Base-by-base conservation (phyloP, 92 coral and sea anemone species). In the Actinostola sp. region DNA sequence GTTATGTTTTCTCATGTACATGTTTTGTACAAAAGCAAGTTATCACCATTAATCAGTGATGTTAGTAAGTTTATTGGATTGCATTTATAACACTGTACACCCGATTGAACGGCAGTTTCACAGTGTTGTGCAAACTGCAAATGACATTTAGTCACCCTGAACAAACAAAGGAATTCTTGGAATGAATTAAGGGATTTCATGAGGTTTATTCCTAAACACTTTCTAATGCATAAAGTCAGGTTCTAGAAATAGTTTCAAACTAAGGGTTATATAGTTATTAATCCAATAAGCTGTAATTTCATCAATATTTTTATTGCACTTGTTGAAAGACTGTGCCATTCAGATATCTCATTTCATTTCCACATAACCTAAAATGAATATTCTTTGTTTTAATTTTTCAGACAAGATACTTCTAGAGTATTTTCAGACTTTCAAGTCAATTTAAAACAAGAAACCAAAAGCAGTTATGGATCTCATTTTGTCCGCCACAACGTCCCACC, bases 401-500 rank as follows among this genome's bases (percentile, higher is more conserved):
- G 98, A 30, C 81, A 85, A 32, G 84, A 89, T 81, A 91, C 93
- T 54, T 72, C 73, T n/a, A 84, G 92, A 54, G 92, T 93, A 29
- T 91, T 93, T 68, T 84, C 89, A 35, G 94, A 88, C 29, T 74
- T 82, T 51, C 68, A 88, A 31, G 91, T 52, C 15, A 64, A 79
- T 25, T 8, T 25, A 17, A 16, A 63, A 21, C 73, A 74, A 2
- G 65, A 57, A 41, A 41, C 66, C 61, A 90, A 96, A 81, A 93
- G 92, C n/a, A n/a, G n/a, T 66, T 95, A 95, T 36, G 80, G 74
- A 54, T 58, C 89, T 36, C 90, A 95, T 43, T 91, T 79, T 55
- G 71, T 84, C 11, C 89, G 97, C 19, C 90, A 87, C 73, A 70
- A 85, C n/a, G 65, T 92, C 1, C 86, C 88, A 20, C 93, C 93